Percentiles rank a stretch among this genome's conserved stretches.
These are phyloP conservation scores for Alosa sapidissima DNA, from an alignment of 2,797 vertebrate genomes.

Conservation along the genomic window DNA sequence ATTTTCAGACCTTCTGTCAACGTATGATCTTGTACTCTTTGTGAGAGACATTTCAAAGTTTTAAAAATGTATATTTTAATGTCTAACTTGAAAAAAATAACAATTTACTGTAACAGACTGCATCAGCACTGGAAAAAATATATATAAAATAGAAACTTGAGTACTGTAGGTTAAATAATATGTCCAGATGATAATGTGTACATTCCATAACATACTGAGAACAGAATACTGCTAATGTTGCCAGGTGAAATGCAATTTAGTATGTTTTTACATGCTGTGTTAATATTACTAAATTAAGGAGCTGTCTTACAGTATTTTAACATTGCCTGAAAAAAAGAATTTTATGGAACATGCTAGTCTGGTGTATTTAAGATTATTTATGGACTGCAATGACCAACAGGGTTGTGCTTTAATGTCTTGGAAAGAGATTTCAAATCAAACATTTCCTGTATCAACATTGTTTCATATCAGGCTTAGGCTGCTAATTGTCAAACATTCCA, in stretches of 20 bases:
- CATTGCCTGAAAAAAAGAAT: background rate
- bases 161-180: background rate
- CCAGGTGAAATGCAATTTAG: background rate
- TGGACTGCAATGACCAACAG: background rate
- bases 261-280: background rate
- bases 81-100: background rate
- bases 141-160: background rate
- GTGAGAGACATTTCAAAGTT: conserved; percentile 10
- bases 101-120: background rate
- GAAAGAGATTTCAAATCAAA: background rate
- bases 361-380: background rate
- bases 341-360: background rate
- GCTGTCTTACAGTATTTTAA: background rate
- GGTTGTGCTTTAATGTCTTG: background rate
- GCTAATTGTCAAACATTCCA: background rate
- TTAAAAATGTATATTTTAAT: background rate
- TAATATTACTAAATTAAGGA: background rate
- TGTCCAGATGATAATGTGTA: background rate
- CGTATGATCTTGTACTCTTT: background rate
- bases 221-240: background rate
- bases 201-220: background rate
- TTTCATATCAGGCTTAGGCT: background rate
- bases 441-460: background rate
- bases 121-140: background rate
- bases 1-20: background rate